phyloP scores from a whole-genome alignment of 2,888 invertebrate species.

The Andrena marginata region DNA sequence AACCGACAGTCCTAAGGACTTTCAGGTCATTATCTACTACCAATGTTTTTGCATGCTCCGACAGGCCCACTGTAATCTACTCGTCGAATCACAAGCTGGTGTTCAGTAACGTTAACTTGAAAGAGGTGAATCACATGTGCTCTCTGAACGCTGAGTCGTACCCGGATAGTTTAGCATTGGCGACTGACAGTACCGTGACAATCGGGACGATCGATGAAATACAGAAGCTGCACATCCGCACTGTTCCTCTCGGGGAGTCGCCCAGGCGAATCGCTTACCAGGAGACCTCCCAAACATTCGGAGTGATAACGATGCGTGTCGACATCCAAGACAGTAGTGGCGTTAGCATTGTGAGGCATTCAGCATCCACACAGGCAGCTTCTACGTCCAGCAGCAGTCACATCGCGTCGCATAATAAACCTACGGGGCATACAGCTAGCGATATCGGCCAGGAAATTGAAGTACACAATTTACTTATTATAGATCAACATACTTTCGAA shows the following conservation, averaged over 20 bases:
- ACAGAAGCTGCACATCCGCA: slow-evolving; percentile 98
- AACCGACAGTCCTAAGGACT: slow-evolving; percentile 96
- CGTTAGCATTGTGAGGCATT: slow-evolving; percentile 87
- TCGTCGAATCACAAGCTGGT: slow-evolving; percentile 99
- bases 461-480: slow-evolving; percentile 94
- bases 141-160: slow-evolving; percentile 98
- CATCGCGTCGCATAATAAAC: slow-evolving; percentile 83
- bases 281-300: slow-evolving; percentile 96
- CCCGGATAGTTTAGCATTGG: slow-evolving; percentile 95
- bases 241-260: slow-evolving; percentile 97
- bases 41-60: slow-evolving; percentile 99
- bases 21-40: slow-evolving; percentile 96
- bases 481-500: slow-evolving; percentile 99
- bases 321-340: slow-evolving; percentile 94
- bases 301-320: slow-evolving; percentile 95
- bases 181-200: slow-evolving; percentile 95
- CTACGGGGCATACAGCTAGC: slow-evolving; percentile 79
- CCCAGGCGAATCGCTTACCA: slow-evolving; percentile 98
- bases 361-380: slow-evolving; percentile 92
- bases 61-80: slow-evolving; percentile 99
- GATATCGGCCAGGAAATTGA: slow-evolving; percentile 95
- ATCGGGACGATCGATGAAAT: slow-evolving; percentile 99
- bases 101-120: slow-evolving; percentile 98
- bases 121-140: slow-evolving; percentile 99
- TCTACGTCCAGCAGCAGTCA: slow-evolving; percentile 87